Conservation (phyloP, 1,140 invertebrate species). For the Zeugodacus cucurbitae region DNA sequence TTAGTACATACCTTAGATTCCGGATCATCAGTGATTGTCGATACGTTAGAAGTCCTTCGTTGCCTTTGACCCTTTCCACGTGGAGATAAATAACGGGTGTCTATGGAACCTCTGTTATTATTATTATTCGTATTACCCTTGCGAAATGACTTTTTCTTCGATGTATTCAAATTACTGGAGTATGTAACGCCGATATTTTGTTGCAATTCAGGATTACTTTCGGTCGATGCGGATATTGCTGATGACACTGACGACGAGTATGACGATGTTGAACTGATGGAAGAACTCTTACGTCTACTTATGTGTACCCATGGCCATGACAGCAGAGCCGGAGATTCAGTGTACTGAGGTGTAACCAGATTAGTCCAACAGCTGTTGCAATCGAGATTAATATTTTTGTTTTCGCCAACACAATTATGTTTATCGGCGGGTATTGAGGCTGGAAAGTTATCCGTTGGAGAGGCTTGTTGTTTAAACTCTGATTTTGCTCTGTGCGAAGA, state of each 20-base stretch:
- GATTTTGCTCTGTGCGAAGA: slow-evolving; percentile 17
- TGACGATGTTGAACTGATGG: background rate
- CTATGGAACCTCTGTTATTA: background rate
- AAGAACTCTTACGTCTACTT: background rate
- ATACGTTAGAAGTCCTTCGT: background rate
- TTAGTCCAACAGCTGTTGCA: slow-evolving; percentile 9
- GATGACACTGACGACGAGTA: background rate
- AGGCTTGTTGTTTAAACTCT: background rate
- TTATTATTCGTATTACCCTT: background rate
- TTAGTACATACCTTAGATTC: background rate
- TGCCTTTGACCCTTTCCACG: background rate
- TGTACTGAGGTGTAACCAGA: background rate
- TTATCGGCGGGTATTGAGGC: background rate
- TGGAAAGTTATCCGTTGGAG: background rate
- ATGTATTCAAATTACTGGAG: too few species aligned
- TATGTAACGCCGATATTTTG: background rate
- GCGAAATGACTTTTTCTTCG: background rate
- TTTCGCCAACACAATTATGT: background rate
- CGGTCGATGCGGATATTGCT: background rate
- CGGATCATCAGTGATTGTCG: background rate
- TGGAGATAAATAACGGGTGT: background rate
- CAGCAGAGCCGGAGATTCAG: background rate
- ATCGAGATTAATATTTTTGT: background rate
- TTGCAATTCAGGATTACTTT: background rate
- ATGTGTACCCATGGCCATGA: slow-evolving; percentile 3